Evolutionary conservation across 2,888 invertebrate genomes (phyloP), one percentile per base, ranked within the genome.

Genomic region (Mamestra brassicae): DNA sequence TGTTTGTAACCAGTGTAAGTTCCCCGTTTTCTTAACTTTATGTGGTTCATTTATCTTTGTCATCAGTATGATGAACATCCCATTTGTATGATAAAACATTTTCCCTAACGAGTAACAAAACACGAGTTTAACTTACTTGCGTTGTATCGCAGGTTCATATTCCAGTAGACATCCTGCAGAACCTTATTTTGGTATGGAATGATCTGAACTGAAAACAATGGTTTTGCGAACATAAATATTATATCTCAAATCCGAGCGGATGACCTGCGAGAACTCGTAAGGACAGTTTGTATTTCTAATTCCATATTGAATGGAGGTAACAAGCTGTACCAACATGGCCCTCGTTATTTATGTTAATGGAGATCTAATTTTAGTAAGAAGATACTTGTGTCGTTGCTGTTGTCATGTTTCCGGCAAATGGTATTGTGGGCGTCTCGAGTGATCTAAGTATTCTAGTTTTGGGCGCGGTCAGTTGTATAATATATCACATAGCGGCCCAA

Each of bases 401-500:
- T 76, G 47, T 70, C 45, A 50, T 38, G 73, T 65, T 74, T 45
- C 52, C 34, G 54, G 36, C 45, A 50, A 45, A 74, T 63, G 61
- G 63, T 80, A 80, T 62, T 61, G 89, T 88, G 81, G 87, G 85
- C 76, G 88, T 89, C 87, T 89, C 74, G 84, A 83, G 64, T 76
- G 78, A 83, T 86, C 78, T 76, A 84, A 82, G 74, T 84, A 78
- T 78, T 77, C 74, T 80, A 55, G 26, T 80, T 87, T 89, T 93
- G 91, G 94, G 91, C 83, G 92, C 87, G 89, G 89, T 86, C 74
- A 85, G 85, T 89, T 87, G 87, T 89, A 88, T 89, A 90, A 93
- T 94, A 91, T 93, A 94, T 93, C 92, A 91, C 92, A 79, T 80
- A 83, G 77, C 89, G 86, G 84, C 84, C 95, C 94, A 94, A 93